phyloP scores from a whole-genome alignment of 2,888 invertebrate species.

The Cosmia trapezina region DNA sequence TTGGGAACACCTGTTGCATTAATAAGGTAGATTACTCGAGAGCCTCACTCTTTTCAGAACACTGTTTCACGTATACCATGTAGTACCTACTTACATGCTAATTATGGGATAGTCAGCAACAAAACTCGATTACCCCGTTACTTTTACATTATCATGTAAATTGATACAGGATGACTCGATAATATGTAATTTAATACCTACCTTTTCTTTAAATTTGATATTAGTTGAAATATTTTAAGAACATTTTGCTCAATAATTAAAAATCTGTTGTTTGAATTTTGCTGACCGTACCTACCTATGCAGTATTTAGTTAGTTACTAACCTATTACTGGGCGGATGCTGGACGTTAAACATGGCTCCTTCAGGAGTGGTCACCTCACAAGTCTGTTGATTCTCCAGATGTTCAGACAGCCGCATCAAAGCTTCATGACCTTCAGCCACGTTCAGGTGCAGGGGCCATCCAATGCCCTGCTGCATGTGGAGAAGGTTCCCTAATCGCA shows the following conservation, averaged over 20 bases:
- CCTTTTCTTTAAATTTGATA: background rate
- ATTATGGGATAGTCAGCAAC: background rate
- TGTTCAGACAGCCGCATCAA: constrained; percentile 74
- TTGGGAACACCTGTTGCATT: constrained; percentile 34
- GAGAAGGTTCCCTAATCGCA: constrained; percentile 74
- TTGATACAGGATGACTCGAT: background rate
- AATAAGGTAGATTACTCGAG: constrained; percentile 2
- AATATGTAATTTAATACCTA: background rate
- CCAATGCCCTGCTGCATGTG: constrained; percentile 82
- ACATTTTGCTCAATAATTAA: background rate
- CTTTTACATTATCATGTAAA: background rate
- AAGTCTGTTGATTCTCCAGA: constrained; percentile 72
- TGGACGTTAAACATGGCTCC: constrained; percentile 75
- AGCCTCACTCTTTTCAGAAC: constrained; percentile 18
- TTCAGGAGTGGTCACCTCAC: constrained; percentile 76
- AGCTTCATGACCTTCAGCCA: constrained; percentile 80
- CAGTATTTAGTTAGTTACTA: constrained; percentile 45
- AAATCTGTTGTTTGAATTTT: background rate
- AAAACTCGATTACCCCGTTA: background rate
- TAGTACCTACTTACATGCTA: background rate
- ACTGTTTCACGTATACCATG: background rate
- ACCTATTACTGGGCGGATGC: constrained; percentile 78
- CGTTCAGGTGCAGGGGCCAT: constrained; percentile 78
- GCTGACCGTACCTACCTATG: background rate
- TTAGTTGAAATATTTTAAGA: background rate